Base-by-base conservation (phyloP, 2,888 invertebrate species). In the Hyles lineata region DNA sequence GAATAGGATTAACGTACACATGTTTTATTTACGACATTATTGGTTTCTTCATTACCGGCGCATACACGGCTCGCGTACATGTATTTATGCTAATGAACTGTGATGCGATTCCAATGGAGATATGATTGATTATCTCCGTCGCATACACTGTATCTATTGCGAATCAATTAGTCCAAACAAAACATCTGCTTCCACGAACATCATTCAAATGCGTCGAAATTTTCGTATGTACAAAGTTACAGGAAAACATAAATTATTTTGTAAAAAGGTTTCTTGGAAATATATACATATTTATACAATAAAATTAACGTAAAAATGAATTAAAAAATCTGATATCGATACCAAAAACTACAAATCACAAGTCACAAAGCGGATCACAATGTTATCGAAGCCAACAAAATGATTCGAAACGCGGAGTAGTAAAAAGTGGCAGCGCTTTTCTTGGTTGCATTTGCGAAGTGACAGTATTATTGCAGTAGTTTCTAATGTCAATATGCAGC, bases 401-500 rank as follows among this genome's bases (percentile, higher is more conserved):
- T 71, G 25, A 55, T 50, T 29, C 55, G 35, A 35, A 8, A 62
- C 58, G n/a, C 32, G 55, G 35, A 70, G 21, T 23, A 67, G 17
- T 35, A 72, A 25, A 63, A 55, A 21, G 21, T 62, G n/a, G 35
- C 19, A 72, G 23, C 52, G 62, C 61, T 71, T 71, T 62, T 62
- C 29, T n/a, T 35, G n/a, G n/a, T 23, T 35, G 19, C 71, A 76
- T 79, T 83, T 78, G 74, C 62, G 50, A 77, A 80, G 82, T 80
- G 77, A 78, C 80, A 81, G 82, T 84, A 82, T 83, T 81, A 79
- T 81, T 79, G 80, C 72, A 74, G 79, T 77, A 75, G 77, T 79
- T 80, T 80, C 78, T 77, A 83, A 78, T 81, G 83, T 85, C 85
- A 83, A 82, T 83, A 84, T 81, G 82, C 82, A 81, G 74, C 74